Evolutionary conservation across 2,113 vertebrate species (phyloP).

Genomic region (Octodon degus): DNA sequence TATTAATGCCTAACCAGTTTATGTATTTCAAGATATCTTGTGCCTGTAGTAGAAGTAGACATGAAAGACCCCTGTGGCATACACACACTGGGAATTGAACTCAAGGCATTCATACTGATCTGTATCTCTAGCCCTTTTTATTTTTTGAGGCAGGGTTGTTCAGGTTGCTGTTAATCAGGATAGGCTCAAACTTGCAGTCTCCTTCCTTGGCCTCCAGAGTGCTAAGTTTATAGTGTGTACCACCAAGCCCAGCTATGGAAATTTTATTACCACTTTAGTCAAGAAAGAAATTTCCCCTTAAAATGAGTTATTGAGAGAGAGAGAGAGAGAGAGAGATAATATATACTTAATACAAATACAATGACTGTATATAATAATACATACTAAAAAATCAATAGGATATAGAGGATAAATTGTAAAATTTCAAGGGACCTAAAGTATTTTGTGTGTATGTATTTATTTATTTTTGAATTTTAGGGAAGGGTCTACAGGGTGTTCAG

Average conservation of each 20-base stretch:
- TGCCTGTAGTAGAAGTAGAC: slow-evolving; percentile 16
- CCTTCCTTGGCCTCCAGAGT: neutral
- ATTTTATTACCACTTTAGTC: slow-evolving; percentile 12
- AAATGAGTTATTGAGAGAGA: slow-evolving; percentile 8
- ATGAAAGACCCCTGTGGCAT: neutral
- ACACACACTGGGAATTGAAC: neutral
- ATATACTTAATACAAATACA: neutral
- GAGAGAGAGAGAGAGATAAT: neutral
- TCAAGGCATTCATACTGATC: neutral
- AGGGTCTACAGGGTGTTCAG: no score
- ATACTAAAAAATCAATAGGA: neutral
- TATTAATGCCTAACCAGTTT: neutral
- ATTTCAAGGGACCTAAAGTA: neutral
- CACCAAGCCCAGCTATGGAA: neutral
- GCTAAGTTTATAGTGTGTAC: neutral
- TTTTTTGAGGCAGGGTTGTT: neutral
- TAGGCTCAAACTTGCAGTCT: neutral
- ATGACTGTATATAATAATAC: neutral
- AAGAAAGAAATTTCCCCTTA: slow-evolving; percentile 7
- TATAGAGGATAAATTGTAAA: neutral
- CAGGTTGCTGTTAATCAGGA: neutral
- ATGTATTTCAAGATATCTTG: slow-evolving; percentile 35
- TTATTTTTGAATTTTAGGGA: no score
- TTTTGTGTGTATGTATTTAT: neutral
- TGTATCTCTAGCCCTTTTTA: neutral